Evolutionary conservation across 2,113 vertebrate species (phyloP), one percentile per base, ranked within the genome.

Genomic region (Recurvirostra avosetta): DNA sequence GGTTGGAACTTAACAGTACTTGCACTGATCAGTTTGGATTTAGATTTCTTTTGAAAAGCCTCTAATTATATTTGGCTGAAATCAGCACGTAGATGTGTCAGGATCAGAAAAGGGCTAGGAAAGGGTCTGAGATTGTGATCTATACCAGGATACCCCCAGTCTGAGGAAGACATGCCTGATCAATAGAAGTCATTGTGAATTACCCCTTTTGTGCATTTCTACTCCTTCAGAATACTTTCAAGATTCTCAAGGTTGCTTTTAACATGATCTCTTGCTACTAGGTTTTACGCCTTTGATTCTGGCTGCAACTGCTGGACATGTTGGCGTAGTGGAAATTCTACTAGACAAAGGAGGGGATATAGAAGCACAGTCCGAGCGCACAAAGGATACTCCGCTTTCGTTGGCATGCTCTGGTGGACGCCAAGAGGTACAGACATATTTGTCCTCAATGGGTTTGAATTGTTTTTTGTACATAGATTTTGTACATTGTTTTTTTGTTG

Each of bases 321-420:
- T 99, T 73, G 99, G 99, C 29, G 99, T 99, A 6, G 99, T 99
- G 78, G 99, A 99, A 97, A 99, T 99, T 59, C 99, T 99, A 40
- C 97, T 99, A 94, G 99, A 99, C 97, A 99, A 99, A 98, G 99
- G 99, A 85, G 99, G 99, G 34, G 99, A 99, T 90, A 99, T 99
- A 92, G 99, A 99, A 97, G 99, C 99, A 63, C 99, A 99, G 95
- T 99, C 99, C 25, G 99, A 99, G 98, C 98, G 99, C 98, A 99
- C 99, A 96, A 99, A 99, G 98, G 99, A 99, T 97, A 99, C 99
- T 62, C 99, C 99, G 10, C 99, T 99, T 75, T 99, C 99, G 10
- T 92, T 99, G 94, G 99, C 99, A 27, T 99, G 99, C 97, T 99
- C 99, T 17, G 99, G 99, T 82, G 99, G 99, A 76, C 99, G 99